Evolutionary conservation across 2,113 vertebrate species (phyloP).

Genomic region (Danio rerio): GRCz12tu NC_133187.1:44898501-44899000

Average conservation of each 20-base stretch:
- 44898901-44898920: slow-evolving; percentile 11
- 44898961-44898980: not conserved
- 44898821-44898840: slow-evolving; percentile 58
- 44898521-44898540: too few relatives aligned
- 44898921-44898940: slow-evolving; percentile 17
- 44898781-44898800: slow-evolving; percentile 6
- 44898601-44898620: not conserved
- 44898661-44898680: slow-evolving; percentile 55
- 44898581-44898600: too few relatives aligned
- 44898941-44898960: not conserved
- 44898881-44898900: slow-evolving; percentile 19
- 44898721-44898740: not conserved
- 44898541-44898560: too few relatives aligned
- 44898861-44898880: slow-evolving; percentile 43
- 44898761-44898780: slow-evolving; percentile 29
- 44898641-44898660: slow-evolving; percentile 14
- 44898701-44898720: slow-evolving; percentile 50
- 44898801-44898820: slow-evolving; percentile 65
- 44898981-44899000: not conserved
- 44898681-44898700: slow-evolving; percentile 36
- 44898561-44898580: too few relatives aligned
- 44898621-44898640: not conserved
- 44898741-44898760: slow-evolving; percentile 36
- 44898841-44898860: slow-evolving; percentile 63
- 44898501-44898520: too few relatives aligned